Percentiles rank a stretch among this genome's conserved stretches.
Evolutionary conservation across 2,797 vertebrate genomes (phyloP).

Genomic region (Oreochromis grahami): DNA sequence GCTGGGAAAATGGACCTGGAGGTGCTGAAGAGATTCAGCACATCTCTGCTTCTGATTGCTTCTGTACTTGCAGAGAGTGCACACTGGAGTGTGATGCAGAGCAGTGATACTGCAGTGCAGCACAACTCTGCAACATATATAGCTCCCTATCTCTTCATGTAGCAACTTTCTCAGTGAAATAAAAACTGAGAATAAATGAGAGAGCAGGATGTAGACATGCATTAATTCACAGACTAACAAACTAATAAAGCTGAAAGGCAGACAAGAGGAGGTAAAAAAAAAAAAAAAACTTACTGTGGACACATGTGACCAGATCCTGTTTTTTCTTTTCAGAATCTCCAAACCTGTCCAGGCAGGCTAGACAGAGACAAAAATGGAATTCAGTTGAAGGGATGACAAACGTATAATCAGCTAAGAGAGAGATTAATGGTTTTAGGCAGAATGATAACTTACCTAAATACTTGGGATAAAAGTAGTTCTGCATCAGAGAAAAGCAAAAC

Average conservation of each 20-base stretch:
- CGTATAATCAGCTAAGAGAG: background rate
- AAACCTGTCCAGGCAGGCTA: constrained; percentile 85
- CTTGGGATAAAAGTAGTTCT: constrained; percentile 97
- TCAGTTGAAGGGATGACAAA: background rate
- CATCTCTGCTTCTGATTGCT: background rate
- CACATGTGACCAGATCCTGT: constrained; percentile 86
- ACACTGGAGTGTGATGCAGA: constrained; percentile 34
- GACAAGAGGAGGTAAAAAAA: background rate
- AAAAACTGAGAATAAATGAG: background rate
- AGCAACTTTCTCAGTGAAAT: background rate
- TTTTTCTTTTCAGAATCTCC: constrained; percentile 81
- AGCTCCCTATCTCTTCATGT: background rate
- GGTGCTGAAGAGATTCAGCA: background rate
- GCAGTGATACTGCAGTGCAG: constrained; percentile 67
- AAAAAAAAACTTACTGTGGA: constrained; percentile 86
- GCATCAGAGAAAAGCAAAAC: constrained; percentile 20
- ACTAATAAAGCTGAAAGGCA: background rate
- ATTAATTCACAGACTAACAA: background rate
- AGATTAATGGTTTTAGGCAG: background rate
- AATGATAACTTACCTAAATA: constrained; percentile 86
- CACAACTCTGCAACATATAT: constrained; percentile 18
- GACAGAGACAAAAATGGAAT: constrained; percentile 24
- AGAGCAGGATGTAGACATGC: background rate
- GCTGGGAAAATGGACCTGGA: background rate
- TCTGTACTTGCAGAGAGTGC: background rate